A percentile compares a stretch with the other conserved stretches of the same genome.
Conservation (phyloP, 2,888 invertebrate species). For the Polymixis lichenea region DNA sequence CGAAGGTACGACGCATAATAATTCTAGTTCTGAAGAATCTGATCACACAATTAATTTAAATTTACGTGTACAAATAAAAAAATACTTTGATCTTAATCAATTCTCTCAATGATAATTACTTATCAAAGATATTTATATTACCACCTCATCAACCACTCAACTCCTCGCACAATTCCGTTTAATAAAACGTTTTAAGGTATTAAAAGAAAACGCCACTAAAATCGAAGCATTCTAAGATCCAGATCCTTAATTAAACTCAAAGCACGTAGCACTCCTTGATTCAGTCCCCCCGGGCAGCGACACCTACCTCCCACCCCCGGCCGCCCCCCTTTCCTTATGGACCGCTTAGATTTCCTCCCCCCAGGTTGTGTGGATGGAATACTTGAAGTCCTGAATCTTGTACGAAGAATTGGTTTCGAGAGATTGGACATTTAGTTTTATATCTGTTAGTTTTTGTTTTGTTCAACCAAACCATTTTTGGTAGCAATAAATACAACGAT, state of each 20-base stretch:
- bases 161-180: conserved; percentile 64
- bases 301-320: conserved; percentile 71
- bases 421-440: conserved; percentile 86
- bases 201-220: conserved; percentile 88
- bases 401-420: conserved; percentile 88
- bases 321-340: conserved; percentile 86
- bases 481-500: background rate
- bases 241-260: conserved; percentile 89
- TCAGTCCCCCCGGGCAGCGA: conserved; percentile 85
- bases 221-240: conserved; percentile 88
- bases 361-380: conserved; percentile 88
- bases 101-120: background rate
- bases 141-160: conserved; percentile 56
- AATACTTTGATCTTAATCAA: too few species aligned
- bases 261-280: conserved; percentile 90
- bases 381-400: conserved; percentile 89
- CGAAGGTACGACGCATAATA: too few species aligned
- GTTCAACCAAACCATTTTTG: conserved; percentile 13
- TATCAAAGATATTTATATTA: conserved; percentile 38
- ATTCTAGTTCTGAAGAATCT: too few species aligned
- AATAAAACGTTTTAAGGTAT: conserved; percentile 75
- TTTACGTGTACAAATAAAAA: too few species aligned
- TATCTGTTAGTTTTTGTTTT: conserved; percentile 75
- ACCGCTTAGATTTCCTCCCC: conserved; percentile 90
- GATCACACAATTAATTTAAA: too few species aligned